phyloP scores from a whole-genome alignment of 2,888 invertebrate genomes.

The Boloria euphrosyne region DNA sequence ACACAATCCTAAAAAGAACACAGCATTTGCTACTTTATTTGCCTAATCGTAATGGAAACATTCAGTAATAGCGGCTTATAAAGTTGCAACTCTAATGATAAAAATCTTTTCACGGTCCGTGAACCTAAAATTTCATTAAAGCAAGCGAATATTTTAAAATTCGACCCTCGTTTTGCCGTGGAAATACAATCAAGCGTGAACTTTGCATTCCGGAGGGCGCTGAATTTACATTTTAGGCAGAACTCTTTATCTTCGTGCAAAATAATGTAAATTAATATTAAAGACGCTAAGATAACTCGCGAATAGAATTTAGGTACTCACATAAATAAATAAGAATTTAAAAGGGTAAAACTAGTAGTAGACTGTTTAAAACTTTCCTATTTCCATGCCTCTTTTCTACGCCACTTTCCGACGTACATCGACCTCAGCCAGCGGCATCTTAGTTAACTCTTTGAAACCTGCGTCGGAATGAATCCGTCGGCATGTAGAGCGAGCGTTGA shows the following conservation, averaged over 20 bases:
- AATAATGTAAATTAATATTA: constrained; percentile 62
- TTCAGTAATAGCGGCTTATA: too few species aligned
- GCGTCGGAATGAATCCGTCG: constrained; percentile 32
- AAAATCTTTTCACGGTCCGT: constrained; percentile 22
- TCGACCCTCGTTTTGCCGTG: constrained; percentile 55
- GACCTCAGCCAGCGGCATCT: constrained; percentile 34
- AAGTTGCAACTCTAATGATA: neutral
- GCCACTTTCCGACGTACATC: constrained; percentile 27
- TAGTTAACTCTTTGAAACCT: constrained; percentile 35
- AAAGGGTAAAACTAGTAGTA: neutral
- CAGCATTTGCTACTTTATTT: neutral
- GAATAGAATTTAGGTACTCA: neutral
- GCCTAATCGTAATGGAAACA: too few species aligned
- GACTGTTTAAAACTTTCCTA: neutral
- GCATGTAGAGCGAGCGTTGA: constrained; percentile 39
- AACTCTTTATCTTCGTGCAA: constrained; percentile 57
- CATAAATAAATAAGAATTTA: neutral
- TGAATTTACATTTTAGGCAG: constrained; percentile 64
- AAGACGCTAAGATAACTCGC: constrained; percentile 10
- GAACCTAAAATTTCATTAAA: constrained; percentile 49
- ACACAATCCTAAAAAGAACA: neutral
- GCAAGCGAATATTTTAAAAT: constrained; percentile 56
- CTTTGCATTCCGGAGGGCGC: constrained; percentile 61
- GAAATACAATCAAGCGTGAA: constrained; percentile 73
- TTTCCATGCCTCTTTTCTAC: constrained; percentile 6